Evolutionary conservation across 2,113 vertebrate species (phyloP).

Genomic region (Epinephelus lanceolatus): DNA sequence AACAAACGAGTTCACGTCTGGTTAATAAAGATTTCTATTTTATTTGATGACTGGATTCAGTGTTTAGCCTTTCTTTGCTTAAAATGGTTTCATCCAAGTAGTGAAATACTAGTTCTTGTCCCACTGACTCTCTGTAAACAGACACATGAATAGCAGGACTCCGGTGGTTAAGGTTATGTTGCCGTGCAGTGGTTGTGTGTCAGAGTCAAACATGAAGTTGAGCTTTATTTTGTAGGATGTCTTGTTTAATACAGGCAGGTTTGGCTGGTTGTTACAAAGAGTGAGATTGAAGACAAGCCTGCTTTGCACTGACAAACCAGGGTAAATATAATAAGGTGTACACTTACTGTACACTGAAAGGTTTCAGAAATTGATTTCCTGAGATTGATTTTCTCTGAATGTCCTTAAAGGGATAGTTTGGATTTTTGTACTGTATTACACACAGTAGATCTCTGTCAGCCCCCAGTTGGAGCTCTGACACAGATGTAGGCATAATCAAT

Average conservation of each 20-base stretch:
- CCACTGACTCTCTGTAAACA: not conserved
- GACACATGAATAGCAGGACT: not conserved
- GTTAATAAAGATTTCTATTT: conserved; percentile 67
- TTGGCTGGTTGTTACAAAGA: not conserved
- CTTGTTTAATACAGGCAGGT: no score
- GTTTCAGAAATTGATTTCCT: not conserved
- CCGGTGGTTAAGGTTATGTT: not conserved
- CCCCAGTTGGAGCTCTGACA: no score
- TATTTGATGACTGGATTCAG: conserved; percentile 37
- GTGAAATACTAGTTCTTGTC: not conserved
- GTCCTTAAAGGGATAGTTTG: no score
- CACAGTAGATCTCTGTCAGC: no score
- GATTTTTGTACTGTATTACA: no score
- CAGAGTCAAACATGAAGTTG: not conserved
- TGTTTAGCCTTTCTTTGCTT: conserved; percentile 7
- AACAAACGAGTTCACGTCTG: conserved; percentile 28
- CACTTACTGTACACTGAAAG: not conserved
- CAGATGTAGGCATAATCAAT: no score
- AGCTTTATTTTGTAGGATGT: not conserved
- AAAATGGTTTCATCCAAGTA: not conserved
- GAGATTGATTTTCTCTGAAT: not conserved
- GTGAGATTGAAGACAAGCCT: not conserved
- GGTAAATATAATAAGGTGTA: not conserved
- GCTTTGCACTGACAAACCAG: not conserved
- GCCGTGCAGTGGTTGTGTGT: not conserved